phyloP scores from a whole-genome alignment of 2,888 invertebrate species.

The Lepas anatifera region DNA sequence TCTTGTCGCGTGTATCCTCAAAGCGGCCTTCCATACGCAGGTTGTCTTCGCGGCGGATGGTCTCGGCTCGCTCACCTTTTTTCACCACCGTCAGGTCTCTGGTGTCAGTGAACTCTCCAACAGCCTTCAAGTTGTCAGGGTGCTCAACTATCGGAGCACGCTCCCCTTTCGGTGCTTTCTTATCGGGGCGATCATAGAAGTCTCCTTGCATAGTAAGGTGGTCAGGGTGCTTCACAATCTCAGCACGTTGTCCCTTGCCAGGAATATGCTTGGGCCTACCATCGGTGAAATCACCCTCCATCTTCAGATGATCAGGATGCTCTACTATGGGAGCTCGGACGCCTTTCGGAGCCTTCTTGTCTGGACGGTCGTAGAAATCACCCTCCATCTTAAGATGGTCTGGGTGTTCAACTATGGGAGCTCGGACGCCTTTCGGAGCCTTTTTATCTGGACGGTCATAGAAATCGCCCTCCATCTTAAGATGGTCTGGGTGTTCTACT shows the following conservation, averaged over 20 bases:
- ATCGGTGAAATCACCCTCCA: not conserved
- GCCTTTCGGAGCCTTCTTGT: not conserved
- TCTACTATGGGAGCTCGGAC: not conserved
- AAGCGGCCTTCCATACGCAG: conserved; percentile 14
- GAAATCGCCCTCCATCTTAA: not conserved
- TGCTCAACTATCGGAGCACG: conserved; percentile 27
- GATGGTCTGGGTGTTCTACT: not conserved
- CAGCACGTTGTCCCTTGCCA: not conserved
- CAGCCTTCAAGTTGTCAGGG: conserved; percentile 41
- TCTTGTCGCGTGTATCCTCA: not conserved
- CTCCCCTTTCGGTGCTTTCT: conserved; percentile 28
- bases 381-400: not conserved
- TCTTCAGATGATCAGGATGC: not conserved
- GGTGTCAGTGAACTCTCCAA: conserved; percentile 37
- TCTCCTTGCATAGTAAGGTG: conserved; percentile 22
- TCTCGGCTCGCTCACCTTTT: conserved; percentile 19
- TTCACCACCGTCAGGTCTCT: conserved; percentile 10
- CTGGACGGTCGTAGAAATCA: not conserved
- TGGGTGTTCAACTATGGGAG: not conserved
- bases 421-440: not conserved
- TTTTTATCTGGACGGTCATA: not conserved
- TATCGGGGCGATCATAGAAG: conserved; percentile 26
- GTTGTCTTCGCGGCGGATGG: conserved; percentile 22
- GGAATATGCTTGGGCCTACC: not conserved
- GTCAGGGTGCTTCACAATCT: not conserved